phyloP scores from a whole-genome alignment of 2,113 vertebrate species.

The Gadus macrocephalus region DNA sequence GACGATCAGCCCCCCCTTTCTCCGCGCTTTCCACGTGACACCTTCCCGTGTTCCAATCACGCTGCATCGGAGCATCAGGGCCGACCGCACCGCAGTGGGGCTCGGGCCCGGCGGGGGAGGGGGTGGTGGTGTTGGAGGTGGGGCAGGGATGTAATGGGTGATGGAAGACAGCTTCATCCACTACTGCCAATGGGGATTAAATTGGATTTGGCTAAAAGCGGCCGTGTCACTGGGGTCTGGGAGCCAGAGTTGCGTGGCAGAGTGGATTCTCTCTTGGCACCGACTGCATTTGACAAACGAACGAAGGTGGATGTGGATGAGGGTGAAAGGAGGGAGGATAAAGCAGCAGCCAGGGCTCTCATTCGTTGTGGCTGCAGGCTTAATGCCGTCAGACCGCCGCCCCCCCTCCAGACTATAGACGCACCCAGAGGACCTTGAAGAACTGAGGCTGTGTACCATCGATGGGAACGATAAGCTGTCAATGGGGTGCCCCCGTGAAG shows the following conservation, averaged over 20 bases:
- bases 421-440: no score
- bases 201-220: slow-evolving; percentile 64
- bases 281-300: slow-evolving; percentile 61
- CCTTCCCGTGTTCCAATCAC: no score
- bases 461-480: no score
- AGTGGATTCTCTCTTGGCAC: slow-evolving; percentile 40
- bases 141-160: slow-evolving; percentile 12
- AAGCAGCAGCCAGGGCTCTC: background rate
- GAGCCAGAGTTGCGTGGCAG: background rate
- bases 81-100: no score
- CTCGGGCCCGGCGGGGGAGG: no score
- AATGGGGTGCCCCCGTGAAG: no score
- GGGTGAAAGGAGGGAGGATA: slow-evolving; percentile 3
- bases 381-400: no score
- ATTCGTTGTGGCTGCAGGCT: no score
- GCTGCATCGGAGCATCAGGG: no score
- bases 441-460: no score
- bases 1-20: background rate
- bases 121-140: background rate
- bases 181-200: slow-evolving; percentile 54
- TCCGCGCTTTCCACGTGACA: no score
- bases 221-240: slow-evolving; percentile 44
- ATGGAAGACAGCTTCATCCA: slow-evolving; percentile 54
- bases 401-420: no score
- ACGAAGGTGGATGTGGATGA: slow-evolving; percentile 43